Evolutionary conservation across 2,888 invertebrate species (phyloP).

Genomic region (Lasioglossum leucozonium): DNA sequence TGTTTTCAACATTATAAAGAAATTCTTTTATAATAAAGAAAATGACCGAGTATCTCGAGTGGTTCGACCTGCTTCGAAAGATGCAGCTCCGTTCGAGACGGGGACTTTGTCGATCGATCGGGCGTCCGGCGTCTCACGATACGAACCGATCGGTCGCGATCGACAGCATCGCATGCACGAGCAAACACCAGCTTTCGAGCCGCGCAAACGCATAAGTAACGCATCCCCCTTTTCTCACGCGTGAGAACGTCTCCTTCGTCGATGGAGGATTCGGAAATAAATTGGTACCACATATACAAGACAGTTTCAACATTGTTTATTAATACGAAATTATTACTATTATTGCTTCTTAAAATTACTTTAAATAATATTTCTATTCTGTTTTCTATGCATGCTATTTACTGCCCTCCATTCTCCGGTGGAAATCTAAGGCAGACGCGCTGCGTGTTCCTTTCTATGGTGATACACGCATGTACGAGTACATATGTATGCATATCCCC

Average conservation of each 20-base stretch:
- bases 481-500: neutral
- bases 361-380: slow-evolving; percentile 81
- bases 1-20: too few relatives aligned
- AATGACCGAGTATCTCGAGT: too few relatives aligned
- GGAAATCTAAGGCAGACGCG: slow-evolving; percentile 61
- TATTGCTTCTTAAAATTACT: slow-evolving; percentile 83
- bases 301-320: slow-evolving; percentile 82
- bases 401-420: slow-evolving; percentile 75
- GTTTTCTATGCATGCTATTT: slow-evolving; percentile 69
- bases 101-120: neutral
- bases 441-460: slow-evolving; percentile 20
- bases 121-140: neutral
- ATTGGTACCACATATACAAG: slow-evolving; percentile 74
- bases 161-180: neutral
- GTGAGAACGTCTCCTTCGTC: slow-evolving; percentile 32
- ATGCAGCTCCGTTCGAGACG: neutral
- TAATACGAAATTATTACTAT: slow-evolving; percentile 83
- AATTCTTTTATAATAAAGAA: too few relatives aligned
- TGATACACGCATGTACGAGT: neutral
- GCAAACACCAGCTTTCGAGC: neutral
- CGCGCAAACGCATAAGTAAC: neutral
- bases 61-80: too few relatives aligned
- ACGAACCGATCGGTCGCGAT: neutral
- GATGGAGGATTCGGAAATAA: slow-evolving; percentile 73
- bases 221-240: neutral